Base-by-base conservation (phyloP, 2,113 vertebrate species). In the Calcarius ornatus region DNA sequence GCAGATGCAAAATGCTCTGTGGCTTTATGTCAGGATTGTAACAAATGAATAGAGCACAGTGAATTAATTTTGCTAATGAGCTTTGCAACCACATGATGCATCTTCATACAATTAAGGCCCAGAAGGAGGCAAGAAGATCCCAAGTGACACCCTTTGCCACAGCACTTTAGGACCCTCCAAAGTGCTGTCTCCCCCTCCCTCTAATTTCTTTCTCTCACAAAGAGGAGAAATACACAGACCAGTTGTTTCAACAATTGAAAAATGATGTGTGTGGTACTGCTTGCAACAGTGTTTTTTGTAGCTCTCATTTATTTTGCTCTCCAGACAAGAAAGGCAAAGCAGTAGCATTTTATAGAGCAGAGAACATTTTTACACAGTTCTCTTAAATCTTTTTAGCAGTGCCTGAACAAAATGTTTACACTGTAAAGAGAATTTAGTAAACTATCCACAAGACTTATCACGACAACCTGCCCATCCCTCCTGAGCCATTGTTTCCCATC, bases 41-140 rank as follows among this genome's bases (percentile, higher is more conserved):
- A 92, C 93, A 94, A 91, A 89, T 92, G 94, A 96, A 93, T 81
- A 72, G 60, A 94, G 43, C 81, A 82, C 72, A 95, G 94, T 94
- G 95, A 95, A 95, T 95, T 96, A 57, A 93, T 96, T 96, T 94
- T 89, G 79, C 86, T 96, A 95, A 93, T 96, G 94, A 93, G 95
- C 88, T 94, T 90, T 92, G 81, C 84, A 92, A 68, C 78, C 91
- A 83, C 84, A 92, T 69, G 91, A 94, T 92, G 51, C 88, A 86
- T 96, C 78, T 95, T 94, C 69, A 86, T 94, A 80, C 81, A 92
- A 91, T 73, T 88, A 95, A 95, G 65, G 43, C 86, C 50, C 77
- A 64, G 92, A 73, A 79, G 84, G 77, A 92, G 61, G 59, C 48
- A 56, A 90, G 69, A 18, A 70, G 83, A 94, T 91, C 63, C 77